Percentiles rank a stretch among this genome's conserved stretches.
Conservation (phyloP, 2,797 vertebrate species). For the Oceanodroma leucorhoa region DNA sequence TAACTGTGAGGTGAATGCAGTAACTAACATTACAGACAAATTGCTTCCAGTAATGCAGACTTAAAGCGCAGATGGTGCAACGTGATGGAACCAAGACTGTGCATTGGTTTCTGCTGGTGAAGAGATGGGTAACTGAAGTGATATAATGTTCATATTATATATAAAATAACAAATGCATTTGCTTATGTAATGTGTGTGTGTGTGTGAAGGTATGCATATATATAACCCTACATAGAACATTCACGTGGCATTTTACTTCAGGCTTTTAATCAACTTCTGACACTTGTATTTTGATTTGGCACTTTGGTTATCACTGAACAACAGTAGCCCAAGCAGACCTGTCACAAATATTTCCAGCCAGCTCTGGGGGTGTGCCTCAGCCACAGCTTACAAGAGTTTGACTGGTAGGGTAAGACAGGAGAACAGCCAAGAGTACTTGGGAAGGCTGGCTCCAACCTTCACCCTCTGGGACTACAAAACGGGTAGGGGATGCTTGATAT, state of each 20-base stretch:
- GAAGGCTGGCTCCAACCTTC: neutral
- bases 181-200: accelerated
- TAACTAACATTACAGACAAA: neutral
- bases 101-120: neutral
- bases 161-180: neutral
- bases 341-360: neutral
- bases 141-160: neutral
- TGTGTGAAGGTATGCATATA: neutral
- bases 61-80: neutral
- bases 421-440: neutral
- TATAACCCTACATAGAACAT: neutral
- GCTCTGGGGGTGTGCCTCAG: neutral
- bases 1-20: neutral
- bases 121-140: neutral
- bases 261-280: neutral
- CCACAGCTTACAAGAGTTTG: neutral
- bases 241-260: neutral
- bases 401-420: neutral
- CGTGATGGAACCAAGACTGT: neutral
- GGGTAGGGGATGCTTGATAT: neutral
- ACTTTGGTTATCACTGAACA: neutral
- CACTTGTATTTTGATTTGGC: neutral
- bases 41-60: neutral
- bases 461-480: neutral
- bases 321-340: neutral